phyloP scores from a whole-genome alignment of 1,140 invertebrate genomes.

The Pissodes strobi region DNA sequence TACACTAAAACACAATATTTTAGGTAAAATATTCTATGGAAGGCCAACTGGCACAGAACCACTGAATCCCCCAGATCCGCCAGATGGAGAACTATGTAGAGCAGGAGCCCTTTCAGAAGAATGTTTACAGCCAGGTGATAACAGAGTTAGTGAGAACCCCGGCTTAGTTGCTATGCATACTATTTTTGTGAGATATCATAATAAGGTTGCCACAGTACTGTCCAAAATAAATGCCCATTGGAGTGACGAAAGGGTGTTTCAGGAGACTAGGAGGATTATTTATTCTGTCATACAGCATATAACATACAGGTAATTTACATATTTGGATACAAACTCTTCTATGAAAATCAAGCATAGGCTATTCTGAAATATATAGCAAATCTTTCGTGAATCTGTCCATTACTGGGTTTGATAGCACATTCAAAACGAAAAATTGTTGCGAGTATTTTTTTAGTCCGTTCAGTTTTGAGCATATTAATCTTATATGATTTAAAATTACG shows the following conservation, averaged over 20 bases:
- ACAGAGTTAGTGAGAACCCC: slow-evolving; percentile 82
- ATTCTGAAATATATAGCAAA: no score
- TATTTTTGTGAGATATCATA: slow-evolving; percentile 88
- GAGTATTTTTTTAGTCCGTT: no score
- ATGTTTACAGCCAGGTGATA: slow-evolving; percentile 79
- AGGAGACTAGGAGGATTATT: slow-evolving; percentile 84
- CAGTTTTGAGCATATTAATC: no score
- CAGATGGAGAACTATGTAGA: slow-evolving; percentile 63
- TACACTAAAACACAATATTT: neutral
- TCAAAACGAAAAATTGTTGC: no score
- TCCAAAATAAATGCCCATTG: slow-evolving; percentile 80
- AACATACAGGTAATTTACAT: slow-evolving; percentile 71
- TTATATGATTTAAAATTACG: no score
- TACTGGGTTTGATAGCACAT: no score
- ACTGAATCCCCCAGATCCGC: slow-evolving; percentile 60
- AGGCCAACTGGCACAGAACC: slow-evolving; percentile 60
- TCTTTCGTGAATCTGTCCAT: no score
- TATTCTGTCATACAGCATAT: slow-evolving; percentile 85
- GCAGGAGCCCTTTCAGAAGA: slow-evolving; percentile 68
- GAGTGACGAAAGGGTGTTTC: slow-evolving; percentile 85
- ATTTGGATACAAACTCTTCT: no score
- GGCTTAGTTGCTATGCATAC: slow-evolving; percentile 86
- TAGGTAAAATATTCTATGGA: slow-evolving; percentile 71
- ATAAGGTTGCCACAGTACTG: slow-evolving; percentile 80
- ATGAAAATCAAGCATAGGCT: no score